Evolutionary conservation across 2,113 vertebrate species (phyloP).

Genomic region (Hyla sarda): DNA sequence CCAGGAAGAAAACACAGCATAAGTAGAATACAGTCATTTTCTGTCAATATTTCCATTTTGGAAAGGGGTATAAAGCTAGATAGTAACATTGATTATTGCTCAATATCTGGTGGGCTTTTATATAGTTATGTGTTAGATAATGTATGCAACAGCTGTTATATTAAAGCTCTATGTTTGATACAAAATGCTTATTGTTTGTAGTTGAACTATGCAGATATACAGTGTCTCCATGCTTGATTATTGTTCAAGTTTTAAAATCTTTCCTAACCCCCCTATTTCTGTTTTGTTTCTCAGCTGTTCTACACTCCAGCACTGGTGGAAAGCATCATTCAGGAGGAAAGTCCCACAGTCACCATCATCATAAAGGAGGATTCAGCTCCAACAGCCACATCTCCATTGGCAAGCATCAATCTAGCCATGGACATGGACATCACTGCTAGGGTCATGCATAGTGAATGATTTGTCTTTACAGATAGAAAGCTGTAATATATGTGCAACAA

Average conservation of each 20-base stretch:
- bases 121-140: too few relatives aligned
- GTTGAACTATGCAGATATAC: not conserved
- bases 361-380: not conserved
- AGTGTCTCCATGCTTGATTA: not conserved
- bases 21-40: too few relatives aligned
- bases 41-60: too few relatives aligned
- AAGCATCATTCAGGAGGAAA: conserved; percentile 29
- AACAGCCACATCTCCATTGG: not conserved
- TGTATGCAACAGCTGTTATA: too few relatives aligned
- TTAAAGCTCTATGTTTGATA: not conserved
- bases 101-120: too few relatives aligned
- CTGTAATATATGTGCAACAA: not conserved
- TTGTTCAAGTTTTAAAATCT: too few relatives aligned
- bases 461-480: not conserved
- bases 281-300: conserved; percentile 7
- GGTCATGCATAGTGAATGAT: not conserved
- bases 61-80: too few relatives aligned
- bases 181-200: not conserved
- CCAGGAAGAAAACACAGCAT: too few relatives aligned
- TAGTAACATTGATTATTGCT: too few relatives aligned
- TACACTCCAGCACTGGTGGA: conserved; percentile 48
- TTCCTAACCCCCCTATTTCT: not conserved
- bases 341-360: not conserved
- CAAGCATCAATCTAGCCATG: conserved; percentile 13
- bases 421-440: conserved; percentile 28